Evolutionary conservation across 2,113 vertebrate genomes (phyloP).

Genomic region (Parotia lawesii): DNA sequence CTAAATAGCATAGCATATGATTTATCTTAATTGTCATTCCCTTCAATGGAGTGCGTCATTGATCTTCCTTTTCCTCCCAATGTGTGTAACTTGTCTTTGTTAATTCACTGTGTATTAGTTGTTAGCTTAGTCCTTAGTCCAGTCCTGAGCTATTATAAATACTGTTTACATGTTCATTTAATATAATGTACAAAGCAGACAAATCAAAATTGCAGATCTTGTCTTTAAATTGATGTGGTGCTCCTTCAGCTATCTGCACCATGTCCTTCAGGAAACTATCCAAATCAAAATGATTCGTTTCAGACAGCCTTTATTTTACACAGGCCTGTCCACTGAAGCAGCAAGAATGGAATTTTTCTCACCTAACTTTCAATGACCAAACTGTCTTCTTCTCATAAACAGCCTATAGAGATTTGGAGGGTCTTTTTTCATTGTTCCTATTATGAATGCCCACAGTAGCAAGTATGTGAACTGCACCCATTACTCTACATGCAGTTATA

Average conservation of each 20-base stretch:
- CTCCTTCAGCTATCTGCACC: background rate
- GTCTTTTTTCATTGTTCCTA: background rate
- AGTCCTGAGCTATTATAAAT: background rate
- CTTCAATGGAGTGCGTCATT: background rate
- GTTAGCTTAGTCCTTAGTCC: background rate
- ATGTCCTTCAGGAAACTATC: background rate
- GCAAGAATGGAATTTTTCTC: background rate
- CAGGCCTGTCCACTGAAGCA: background rate
- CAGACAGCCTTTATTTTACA: background rate
- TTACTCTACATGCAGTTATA: background rate
- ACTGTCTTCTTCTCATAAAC: background rate
- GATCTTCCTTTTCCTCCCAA: conserved; percentile 15
- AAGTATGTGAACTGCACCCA: background rate
- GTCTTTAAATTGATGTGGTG: background rate
- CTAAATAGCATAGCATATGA: background rate
- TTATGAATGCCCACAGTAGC: background rate
- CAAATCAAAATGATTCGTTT: background rate
- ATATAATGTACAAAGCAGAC: background rate
- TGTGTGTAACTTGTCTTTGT: background rate
- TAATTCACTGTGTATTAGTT: background rate
- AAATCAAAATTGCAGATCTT: background rate
- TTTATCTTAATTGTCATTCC: conserved; percentile 43
- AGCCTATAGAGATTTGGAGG: background rate
- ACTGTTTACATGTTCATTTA: background rate
- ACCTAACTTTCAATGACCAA: background rate